Percentiles rank a stretch among this genome's conserved stretches.
phyloP scores from a whole-genome alignment of 2,797 vertebrate genomes.

The Ispidina lecontei region DNA sequence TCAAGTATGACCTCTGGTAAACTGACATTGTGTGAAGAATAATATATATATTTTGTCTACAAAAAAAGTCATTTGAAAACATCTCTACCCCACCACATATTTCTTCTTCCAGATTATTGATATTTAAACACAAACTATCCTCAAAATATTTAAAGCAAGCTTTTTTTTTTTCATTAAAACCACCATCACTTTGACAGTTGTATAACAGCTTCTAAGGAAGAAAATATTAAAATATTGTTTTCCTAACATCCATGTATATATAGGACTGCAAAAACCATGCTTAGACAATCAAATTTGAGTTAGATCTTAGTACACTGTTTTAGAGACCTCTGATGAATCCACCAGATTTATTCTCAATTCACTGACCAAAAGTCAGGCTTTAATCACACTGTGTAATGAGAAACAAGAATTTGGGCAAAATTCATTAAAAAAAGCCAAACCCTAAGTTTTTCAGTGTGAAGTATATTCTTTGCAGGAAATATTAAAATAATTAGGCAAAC shows the following conservation, averaged over 20 bases:
- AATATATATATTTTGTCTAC: not conserved
- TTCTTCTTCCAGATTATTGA: not conserved
- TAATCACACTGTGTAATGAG: not conserved
- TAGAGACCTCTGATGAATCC: not conserved
- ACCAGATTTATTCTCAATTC: not conserved
- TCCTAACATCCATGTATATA: not conserved
- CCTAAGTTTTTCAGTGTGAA: not conserved
- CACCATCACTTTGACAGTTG: not conserved
- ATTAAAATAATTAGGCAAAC: not conserved
- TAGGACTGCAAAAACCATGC: not conserved
- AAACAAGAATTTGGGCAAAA: not conserved
- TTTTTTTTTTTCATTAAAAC: not conserved
- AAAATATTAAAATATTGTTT: not conserved
- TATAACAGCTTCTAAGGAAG: not conserved
- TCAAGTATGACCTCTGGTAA: not conserved
- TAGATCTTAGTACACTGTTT: not conserved
- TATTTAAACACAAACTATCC: not conserved
- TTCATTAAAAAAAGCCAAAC: not conserved
- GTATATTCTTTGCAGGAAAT: not conserved
- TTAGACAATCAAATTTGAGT: not conserved
- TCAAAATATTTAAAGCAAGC: not conserved
- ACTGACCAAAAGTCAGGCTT: not conserved
- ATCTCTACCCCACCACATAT: not conserved
- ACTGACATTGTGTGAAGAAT: not conserved
- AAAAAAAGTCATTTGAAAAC: not conserved